Evolutionary conservation across 2,888 invertebrate species (phyloP).

Genomic region (Hipparchia sbordonii): DNA sequence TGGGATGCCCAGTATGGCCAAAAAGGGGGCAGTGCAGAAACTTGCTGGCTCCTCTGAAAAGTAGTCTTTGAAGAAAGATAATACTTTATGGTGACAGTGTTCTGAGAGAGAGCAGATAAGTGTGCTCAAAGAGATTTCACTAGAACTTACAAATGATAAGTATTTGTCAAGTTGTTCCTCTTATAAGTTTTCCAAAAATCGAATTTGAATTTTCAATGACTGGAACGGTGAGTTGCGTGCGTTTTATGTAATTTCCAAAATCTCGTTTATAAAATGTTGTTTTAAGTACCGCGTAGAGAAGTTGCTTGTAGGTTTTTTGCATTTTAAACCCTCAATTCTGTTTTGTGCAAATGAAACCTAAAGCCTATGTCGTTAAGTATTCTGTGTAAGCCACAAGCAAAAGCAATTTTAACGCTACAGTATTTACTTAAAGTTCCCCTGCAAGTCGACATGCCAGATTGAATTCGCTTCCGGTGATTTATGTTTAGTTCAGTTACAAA

Average conservation of each 20-base stretch:
- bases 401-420: background rate
- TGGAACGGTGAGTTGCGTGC: too few relatives aligned
- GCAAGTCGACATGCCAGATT: background rate
- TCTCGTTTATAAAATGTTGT: too few relatives aligned
- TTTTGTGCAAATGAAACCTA: background rate
- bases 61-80: constrained; percentile 26
- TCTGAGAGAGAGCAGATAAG: background rate
- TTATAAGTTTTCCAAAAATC: background rate
- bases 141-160: background rate
- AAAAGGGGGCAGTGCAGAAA: too few relatives aligned
- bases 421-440: background rate
- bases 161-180: background rate
- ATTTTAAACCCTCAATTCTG: too few relatives aligned
- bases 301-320: too few relatives aligned
- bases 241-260: too few relatives aligned
- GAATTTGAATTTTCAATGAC: background rate
- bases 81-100: background rate
- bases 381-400: background rate
- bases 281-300: too few relatives aligned
- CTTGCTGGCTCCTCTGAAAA: background rate
- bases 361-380: background rate
- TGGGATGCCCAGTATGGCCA: too few relatives aligned
- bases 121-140: background rate
- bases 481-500: background rate
- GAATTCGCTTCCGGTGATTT: too few relatives aligned